A percentile compares a stretch with the other conserved stretches of the same genome.
These are phyloP conservation scores for Acinonyx jubatus DNA, from an alignment of 2,113 vertebrate genomes.

Conservation along the genomic window DNA sequence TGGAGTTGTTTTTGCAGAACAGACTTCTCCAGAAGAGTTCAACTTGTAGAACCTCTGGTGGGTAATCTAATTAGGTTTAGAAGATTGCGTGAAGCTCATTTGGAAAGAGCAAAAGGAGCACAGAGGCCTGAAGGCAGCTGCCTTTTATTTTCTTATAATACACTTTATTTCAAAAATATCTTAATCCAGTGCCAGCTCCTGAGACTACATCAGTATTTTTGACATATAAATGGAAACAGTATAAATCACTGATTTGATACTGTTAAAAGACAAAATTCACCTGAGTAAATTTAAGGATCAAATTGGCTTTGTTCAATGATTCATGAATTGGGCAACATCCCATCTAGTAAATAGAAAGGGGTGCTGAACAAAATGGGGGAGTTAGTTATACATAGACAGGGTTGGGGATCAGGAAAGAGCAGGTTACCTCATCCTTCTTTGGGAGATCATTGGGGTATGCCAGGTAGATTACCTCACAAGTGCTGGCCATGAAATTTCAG, in stretches of 20 bases:
- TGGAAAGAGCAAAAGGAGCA: neutral
- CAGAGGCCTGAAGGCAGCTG: neutral
- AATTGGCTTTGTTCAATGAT: neutral
- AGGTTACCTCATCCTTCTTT: neutral
- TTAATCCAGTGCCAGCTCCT: neutral
- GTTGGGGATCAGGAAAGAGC: neutral
- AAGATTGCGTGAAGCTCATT: neutral
- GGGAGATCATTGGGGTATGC: neutral
- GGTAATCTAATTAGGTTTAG: constrained; percentile 23
- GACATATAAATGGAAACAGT: neutral
- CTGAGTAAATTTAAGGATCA: neutral
- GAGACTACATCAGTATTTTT: neutral
- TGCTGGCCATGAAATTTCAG: neutral
- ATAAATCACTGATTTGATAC: neutral
- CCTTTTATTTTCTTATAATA: neutral
- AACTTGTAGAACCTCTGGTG: neutral
- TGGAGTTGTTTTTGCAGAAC: neutral
- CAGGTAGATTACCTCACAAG: neutral
- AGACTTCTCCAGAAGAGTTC: neutral
- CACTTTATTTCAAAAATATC: constrained; percentile 11
- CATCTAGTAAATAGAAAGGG: neutral
- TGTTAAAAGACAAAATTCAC: neutral
- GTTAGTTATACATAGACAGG: neutral
- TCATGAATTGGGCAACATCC: neutral
- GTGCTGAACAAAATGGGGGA: neutral